These are phyloP conservation scores for Drosophila bocki DNA, from an alignment of 1,140 invertebrate genomes.

Conservation along the genomic window DNA sequence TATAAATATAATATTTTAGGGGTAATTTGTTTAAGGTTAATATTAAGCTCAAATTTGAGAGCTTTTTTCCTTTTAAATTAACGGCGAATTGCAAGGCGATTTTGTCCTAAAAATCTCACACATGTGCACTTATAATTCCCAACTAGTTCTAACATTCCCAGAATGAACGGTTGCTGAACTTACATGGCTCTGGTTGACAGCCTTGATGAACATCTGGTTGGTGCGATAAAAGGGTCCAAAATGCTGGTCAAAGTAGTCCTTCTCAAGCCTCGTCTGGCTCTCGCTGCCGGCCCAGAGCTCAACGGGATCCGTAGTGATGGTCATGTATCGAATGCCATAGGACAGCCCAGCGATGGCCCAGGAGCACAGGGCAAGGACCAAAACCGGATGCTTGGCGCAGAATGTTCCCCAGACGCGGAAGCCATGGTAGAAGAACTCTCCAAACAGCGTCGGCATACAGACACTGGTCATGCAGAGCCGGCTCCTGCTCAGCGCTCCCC, in stretches of 20 bases:
- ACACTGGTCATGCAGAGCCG: slow-evolving; percentile 4
- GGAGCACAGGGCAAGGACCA: slow-evolving; percentile 87
- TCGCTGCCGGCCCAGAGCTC: slow-evolving; percentile 94
- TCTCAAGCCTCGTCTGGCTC: slow-evolving; percentile 91
- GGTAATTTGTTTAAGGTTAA: no score
- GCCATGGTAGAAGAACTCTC: slow-evolving; percentile 85
- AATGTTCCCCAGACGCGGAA: slow-evolving; percentile 87
- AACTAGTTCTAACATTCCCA: no score
- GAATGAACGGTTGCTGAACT: slow-evolving; percentile 15
- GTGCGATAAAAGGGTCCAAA: slow-evolving; percentile 97
- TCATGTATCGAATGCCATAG: slow-evolving; percentile 88
- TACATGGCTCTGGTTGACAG: slow-evolving; percentile 67
- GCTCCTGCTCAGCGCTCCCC: slow-evolving; percentile 27
- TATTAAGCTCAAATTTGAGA: no score
- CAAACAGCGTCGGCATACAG: slow-evolving; percentile 66
- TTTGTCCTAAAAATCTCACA: no score
- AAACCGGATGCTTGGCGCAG: slow-evolving; percentile 88
- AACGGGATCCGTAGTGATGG: slow-evolving; percentile 93
- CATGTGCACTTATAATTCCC: no score
- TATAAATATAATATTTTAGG: no score
- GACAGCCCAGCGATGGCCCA: slow-evolving; percentile 87
- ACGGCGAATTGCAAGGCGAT: no score
- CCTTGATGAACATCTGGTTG: slow-evolving; percentile 91
- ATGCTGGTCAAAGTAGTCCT: slow-evolving; percentile 93
- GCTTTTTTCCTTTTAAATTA: no score